A percentile compares a stretch with the other conserved stretches of the same genome.
Evolutionary conservation across 2,113 vertebrate species (phyloP).

Genomic region (Spea multiplicata): DNA sequence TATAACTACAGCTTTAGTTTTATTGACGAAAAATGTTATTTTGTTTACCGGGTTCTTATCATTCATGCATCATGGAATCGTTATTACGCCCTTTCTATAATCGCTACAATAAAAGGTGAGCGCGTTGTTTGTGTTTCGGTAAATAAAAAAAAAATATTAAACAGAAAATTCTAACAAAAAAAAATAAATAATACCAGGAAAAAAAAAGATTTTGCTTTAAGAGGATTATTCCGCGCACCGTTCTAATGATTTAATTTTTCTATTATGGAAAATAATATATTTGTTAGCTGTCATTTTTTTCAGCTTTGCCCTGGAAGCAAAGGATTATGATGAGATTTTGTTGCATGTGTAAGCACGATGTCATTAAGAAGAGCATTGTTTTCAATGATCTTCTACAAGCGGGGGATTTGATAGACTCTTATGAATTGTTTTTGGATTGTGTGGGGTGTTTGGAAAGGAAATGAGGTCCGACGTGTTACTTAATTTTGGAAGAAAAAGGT

Average conservation of each 20-base stretch:
- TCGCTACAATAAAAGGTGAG: too few species aligned
- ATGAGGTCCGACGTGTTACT: background rate
- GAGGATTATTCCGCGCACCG: background rate
- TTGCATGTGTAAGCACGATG: background rate
- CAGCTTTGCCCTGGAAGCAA: background rate
- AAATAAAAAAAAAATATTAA: too few species aligned
- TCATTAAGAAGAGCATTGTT: background rate
- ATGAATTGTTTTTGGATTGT: background rate
- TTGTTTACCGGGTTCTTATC: too few species aligned
- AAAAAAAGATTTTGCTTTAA: too few species aligned
- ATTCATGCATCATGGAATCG: too few species aligned
- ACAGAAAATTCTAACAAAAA: too few species aligned
- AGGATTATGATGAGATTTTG: background rate
- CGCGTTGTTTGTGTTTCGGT: too few species aligned
- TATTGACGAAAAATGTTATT: too few species aligned
- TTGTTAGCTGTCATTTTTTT: background rate
- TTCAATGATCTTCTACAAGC: background rate
- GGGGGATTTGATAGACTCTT: background rate
- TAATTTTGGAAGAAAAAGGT: too few species aligned
- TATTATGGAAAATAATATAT: background rate
- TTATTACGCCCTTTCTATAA: too few species aligned
- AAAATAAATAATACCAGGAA: too few species aligned
- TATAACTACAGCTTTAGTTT: too few species aligned
- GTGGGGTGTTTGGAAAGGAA: background rate
- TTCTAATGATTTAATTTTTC: background rate